phyloP scores from a whole-genome alignment of 2,888 invertebrate species.

The Megaustenia siamemsis region DNA sequence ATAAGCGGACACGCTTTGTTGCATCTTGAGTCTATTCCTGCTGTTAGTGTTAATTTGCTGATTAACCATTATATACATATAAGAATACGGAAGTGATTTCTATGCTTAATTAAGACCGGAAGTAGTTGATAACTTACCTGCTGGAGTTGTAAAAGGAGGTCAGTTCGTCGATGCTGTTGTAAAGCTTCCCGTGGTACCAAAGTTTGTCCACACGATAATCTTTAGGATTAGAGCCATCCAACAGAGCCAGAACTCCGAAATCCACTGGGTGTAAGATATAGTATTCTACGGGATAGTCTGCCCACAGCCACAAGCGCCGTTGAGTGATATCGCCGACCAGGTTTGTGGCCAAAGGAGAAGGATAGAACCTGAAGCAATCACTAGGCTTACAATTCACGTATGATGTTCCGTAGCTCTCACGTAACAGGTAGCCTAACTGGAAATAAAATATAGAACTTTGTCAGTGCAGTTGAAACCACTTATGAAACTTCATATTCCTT shows the following conservation, averaged over 20 bases:
- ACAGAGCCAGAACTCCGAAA: conserved; percentile 68
- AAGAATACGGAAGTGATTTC: too few species aligned
- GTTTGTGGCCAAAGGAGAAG: conserved; percentile 62
- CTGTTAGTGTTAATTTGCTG: too few species aligned
- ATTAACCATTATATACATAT: too few species aligned
- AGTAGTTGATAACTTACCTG: not conserved
- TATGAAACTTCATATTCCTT: too few species aligned
- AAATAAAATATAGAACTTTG: not conserved
- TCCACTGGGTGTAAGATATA: conserved; percentile 68
- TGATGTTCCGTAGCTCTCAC: conserved; percentile 68
- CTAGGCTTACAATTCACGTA: conserved; percentile 62
- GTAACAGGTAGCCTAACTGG: conserved; percentile 62
- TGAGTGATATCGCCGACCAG: conserved; percentile 58
- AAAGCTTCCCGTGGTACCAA: conserved; percentile 64
- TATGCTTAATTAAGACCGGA: too few species aligned
- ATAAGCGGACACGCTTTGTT: too few species aligned
- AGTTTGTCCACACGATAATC: conserved; percentile 63
- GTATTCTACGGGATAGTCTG: conserved; percentile 60
- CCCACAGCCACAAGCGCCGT: conserved; percentile 66
- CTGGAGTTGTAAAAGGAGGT: conserved; percentile 55
- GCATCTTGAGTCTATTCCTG: too few species aligned
- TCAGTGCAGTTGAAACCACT: too few species aligned
- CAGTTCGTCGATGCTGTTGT: conserved; percentile 61
- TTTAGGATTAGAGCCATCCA: conserved; percentile 61
- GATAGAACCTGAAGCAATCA: conserved; percentile 62